phyloP scores from a whole-genome alignment of 2,113 vertebrate genomes.

The Corythornis vintsioides region DNA sequence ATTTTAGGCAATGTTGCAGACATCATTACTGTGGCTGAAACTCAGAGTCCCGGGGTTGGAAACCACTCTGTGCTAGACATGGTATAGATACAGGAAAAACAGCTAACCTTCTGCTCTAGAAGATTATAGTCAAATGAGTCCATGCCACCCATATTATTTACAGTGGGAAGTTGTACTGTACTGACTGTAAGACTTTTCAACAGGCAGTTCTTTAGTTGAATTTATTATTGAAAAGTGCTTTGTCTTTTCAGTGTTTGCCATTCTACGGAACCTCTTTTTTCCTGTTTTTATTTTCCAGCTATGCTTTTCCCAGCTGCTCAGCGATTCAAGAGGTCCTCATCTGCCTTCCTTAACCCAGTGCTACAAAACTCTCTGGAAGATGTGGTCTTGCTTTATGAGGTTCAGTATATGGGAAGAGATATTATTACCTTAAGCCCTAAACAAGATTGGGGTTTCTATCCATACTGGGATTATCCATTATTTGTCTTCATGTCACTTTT shows the following conservation, averaged over 20 bases:
- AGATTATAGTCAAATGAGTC: background rate
- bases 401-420: constrained; percentile 55
- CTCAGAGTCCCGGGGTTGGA: background rate
- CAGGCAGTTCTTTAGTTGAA: background rate
- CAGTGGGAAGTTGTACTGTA: background rate
- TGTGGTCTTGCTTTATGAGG: constrained; percentile 89
- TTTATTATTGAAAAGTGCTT: background rate
- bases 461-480: background rate
- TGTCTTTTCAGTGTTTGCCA: background rate
- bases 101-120: background rate
- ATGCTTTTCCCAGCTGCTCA: constrained; percentile 86
- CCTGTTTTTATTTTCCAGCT: constrained; percentile 62
- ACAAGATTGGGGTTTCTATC: background rate
- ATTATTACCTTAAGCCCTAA: background rate
- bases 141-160: background rate
- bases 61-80: background rate
- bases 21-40: background rate
- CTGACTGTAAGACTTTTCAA: background rate
- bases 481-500: background rate
- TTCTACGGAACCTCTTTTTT: background rate
- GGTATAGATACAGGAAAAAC: background rate
- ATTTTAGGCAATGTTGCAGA: background rate
- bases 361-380: constrained; percentile 87
- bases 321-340: constrained; percentile 80
- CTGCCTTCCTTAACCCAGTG: constrained; percentile 79